Evolutionary conservation across 2,888 invertebrate species (phyloP).

Genomic region (Conistra vaccinii): DNA sequence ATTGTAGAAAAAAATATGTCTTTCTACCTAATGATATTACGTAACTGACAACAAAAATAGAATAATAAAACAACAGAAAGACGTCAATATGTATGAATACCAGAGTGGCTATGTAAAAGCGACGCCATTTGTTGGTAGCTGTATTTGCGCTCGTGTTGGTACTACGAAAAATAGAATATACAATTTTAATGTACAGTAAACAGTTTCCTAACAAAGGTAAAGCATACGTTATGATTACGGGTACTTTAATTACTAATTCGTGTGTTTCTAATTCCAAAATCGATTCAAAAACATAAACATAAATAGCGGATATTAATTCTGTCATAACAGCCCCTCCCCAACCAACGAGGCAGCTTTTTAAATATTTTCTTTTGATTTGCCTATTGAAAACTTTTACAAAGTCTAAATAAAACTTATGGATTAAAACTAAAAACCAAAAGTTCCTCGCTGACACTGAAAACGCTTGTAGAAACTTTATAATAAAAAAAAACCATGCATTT

Average conservation of each 20-base stretch:
- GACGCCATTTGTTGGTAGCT: not conserved
- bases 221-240: not conserved
- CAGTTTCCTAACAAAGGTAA: slow-evolving; percentile 1
- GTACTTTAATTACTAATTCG: too few relatives aligned
- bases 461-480: not conserved
- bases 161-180: not conserved
- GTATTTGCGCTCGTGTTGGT: not conserved
- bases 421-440: not conserved
- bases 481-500: too few relatives aligned
- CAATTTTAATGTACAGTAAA: not conserved
- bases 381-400: too few relatives aligned
- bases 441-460: not conserved
- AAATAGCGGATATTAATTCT: not conserved
- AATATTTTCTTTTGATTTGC: not conserved
- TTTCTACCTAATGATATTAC: too few relatives aligned
- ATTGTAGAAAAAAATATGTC: too few relatives aligned
- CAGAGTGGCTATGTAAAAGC: slow-evolving; percentile 2
- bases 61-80: not conserved
- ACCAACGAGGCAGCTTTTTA: not conserved
- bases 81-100: slow-evolving; percentile 1
- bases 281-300: too few relatives aligned
- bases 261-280: not conserved
- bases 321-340: not conserved
- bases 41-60: too few relatives aligned
- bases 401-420: not conserved